These are phyloP conservation scores for Diadophis punctatus DNA, from an alignment of 2,113 vertebrate genomes.

Conservation along the genomic window DNA sequence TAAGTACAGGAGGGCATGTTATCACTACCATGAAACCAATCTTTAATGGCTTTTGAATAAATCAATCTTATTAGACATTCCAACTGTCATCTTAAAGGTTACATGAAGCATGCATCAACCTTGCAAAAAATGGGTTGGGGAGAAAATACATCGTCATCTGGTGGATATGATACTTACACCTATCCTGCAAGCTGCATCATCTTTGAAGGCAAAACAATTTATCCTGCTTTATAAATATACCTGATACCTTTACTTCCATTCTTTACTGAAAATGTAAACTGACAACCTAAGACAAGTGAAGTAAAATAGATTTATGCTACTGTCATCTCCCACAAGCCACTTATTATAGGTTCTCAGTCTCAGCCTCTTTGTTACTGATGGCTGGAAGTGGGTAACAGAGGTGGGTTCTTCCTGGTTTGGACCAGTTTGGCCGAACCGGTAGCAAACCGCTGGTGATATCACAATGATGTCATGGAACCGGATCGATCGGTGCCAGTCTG, in stretches of 20 bases:
- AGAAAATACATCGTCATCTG: background rate
- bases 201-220: background rate
- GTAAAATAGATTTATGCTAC: background rate
- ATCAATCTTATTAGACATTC: slow-evolving; percentile 55
- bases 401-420: no score
- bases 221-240: background rate
- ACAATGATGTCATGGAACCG: no score
- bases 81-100: slow-evolving; percentile 53
- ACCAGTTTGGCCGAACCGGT: no score
- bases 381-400: background rate
- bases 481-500: no score
- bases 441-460: no score
- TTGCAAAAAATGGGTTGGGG: slow-evolving; percentile 19
- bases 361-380: background rate
- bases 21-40: slow-evolving; percentile 51
- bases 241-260: background rate
- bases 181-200: background rate
- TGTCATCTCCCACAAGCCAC: background rate
- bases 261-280: background rate
- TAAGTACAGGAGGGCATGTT: slow-evolving; percentile 46
- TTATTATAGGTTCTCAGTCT: background rate
- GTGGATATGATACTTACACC: background rate
- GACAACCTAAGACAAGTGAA: background rate
- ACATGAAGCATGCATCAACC: slow-evolving; percentile 18
- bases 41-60: slow-evolving; percentile 62